phyloP scores from a whole-genome alignment of 1,140 invertebrate species.

The Lucilia cuprina region DNA sequence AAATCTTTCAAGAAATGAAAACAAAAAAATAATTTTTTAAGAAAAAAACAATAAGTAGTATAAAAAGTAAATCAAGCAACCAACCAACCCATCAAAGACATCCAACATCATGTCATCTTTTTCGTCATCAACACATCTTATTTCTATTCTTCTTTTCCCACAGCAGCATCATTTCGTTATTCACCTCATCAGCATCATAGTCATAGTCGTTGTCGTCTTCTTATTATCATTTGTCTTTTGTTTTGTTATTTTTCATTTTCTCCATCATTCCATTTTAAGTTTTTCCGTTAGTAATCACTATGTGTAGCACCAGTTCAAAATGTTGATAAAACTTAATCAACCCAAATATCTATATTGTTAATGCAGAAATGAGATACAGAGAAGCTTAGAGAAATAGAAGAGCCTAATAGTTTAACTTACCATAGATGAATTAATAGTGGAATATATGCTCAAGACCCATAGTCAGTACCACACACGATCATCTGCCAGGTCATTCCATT shows the following conservation, averaged over 20 bases:
- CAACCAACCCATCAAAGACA: not conserved
- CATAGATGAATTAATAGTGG: too few relatives aligned
- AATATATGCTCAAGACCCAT: too few relatives aligned
- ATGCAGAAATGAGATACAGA: not conserved
- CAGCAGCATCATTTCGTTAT: not conserved
- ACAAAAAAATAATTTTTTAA: not conserved
- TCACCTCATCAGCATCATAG: not conserved
- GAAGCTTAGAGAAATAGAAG: not conserved
- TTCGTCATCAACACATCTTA: constrained; percentile 17
- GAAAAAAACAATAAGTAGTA: not conserved
- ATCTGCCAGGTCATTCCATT: too few relatives aligned
- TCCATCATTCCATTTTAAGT: not conserved
- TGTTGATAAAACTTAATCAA: not conserved
- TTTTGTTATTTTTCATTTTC: constrained; percentile 2
- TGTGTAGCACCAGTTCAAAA: constrained; percentile 10
- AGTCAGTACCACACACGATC: too few relatives aligned
- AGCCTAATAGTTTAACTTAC: not conserved
- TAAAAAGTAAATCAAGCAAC: not conserved
- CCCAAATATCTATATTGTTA: not conserved
- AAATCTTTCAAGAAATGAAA: not conserved
- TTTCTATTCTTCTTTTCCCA: not conserved
- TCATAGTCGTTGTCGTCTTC: too few relatives aligned
- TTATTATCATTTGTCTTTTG: constrained; percentile 8
- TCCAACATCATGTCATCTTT: constrained; percentile 14
- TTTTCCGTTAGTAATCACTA: not conserved